Base-by-base conservation (phyloP, 2,797 vertebrate species). In the Pantherophis vulpinus region DNA sequence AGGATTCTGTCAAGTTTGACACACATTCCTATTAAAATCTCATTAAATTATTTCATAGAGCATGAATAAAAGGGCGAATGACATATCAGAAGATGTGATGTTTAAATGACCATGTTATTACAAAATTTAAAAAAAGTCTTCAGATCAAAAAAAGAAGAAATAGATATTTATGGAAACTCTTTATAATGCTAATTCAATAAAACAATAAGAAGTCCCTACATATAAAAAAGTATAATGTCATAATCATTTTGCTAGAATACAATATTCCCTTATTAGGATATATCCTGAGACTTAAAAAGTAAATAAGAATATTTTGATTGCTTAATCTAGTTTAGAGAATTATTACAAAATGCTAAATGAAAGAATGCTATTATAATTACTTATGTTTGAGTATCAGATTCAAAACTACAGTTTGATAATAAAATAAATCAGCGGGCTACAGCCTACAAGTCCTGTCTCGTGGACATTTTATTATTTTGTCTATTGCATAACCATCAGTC, bases 131-230 rank as follows among this genome's bases (percentile, higher is more conserved):
- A 23, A 13, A 54, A 37, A 63, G 42, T 8, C 32, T 87, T 58
- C 37, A 32, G 63, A 58, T 90, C 74, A 90, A 91, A 87, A 58
- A 90, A 91, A 89, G 42, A 42, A 59, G 14, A 56, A 83, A 55
- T 90, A 58, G 23, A 56, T 60, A 86, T 90, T 87, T 89, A 90
- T 66, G 59, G 56, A 37, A 51, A 91, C 29, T 92, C 37, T 11
- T 66, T 74, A 79, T 63, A 93, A 32, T 89, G 66, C 58, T 79
- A 92, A 88, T 92, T 25, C 70, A 60, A 93, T 93, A 91, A 23
- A 42, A 59, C 83, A 87, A 13, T 55, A 91, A 63, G 37, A 93
- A 10, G n/a, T 74, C 32, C 27, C 60, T 16, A 55, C 59, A 42
- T 16, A 27, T 14, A 37, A 86, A 83, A 37, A 86, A 86, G 23